Conservation (phyloP, 2,888 invertebrate genomes). For the Hyppa rectilinea region DNA sequence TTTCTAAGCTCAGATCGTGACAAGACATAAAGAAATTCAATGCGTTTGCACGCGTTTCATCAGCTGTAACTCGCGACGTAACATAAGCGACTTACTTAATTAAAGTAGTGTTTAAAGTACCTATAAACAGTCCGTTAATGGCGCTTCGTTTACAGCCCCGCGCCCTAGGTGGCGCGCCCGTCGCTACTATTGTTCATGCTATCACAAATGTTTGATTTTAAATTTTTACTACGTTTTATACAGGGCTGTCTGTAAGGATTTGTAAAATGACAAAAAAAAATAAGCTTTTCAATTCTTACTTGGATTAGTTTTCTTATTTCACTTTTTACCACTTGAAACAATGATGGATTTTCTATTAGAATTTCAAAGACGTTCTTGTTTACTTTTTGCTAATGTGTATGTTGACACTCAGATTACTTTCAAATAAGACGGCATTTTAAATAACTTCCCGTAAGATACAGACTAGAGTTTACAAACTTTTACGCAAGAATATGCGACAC, state of each 20-base stretch:
- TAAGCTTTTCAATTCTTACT: conserved; percentile 11
- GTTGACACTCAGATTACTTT: not conserved
- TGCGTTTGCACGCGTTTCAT: conserved; percentile 45
- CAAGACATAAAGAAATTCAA: conserved; percentile 43
- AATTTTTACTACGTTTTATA: conserved; percentile 36
- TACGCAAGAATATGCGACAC: conserved; percentile 19
- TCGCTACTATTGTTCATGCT: conserved; percentile 54
- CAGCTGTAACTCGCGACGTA: conserved; percentile 42
- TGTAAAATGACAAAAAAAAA: conserved; percentile 1
- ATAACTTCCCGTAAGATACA: not conserved
- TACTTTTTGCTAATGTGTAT: not conserved
- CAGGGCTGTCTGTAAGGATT: not conserved
- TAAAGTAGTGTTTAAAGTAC: conserved; percentile 83
- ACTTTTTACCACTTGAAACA: not conserved
- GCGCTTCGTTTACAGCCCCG: conserved; percentile 79
- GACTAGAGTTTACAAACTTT: not conserved
- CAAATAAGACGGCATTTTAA: not conserved
- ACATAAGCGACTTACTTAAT: conserved; percentile 78
- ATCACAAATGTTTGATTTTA: conserved; percentile 45
- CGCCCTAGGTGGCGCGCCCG: conserved; percentile 82
- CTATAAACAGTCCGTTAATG: conserved; percentile 84
- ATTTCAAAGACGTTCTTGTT: not conserved
- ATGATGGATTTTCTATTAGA: conserved; percentile 1
- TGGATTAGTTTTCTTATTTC: not conserved
- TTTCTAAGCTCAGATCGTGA: conserved; percentile 42